Evolutionary conservation across 1,140 invertebrate species (phyloP).

Genomic region (Subanguina moxae): DNA sequence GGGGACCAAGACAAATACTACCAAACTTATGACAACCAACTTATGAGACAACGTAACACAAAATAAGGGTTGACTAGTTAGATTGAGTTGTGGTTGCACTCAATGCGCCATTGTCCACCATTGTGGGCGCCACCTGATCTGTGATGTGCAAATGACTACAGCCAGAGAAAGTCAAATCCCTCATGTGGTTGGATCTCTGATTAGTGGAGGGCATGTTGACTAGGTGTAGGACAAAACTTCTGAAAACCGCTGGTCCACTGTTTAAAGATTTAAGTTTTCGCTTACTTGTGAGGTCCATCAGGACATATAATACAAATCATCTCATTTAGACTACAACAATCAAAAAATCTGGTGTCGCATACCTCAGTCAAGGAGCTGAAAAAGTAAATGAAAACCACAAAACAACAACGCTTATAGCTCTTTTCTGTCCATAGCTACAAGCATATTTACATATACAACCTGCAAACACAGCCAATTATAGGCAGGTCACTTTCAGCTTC

Average conservation of each 20-base stretch:
- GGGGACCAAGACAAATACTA: too few relatives aligned
- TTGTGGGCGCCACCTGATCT: not conserved
- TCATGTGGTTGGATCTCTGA: not conserved
- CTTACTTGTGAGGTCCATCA: constrained; percentile 2
- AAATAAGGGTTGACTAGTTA: too few relatives aligned
- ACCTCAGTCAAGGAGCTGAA: too few relatives aligned
- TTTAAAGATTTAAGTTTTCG: not conserved
- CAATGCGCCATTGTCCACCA: not conserved
- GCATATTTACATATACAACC: not conserved
- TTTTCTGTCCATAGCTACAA: too few relatives aligned
- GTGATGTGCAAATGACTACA: constrained; percentile 3
- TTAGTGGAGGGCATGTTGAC: not conserved
- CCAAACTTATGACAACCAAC: too few relatives aligned
- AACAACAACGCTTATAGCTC: too few relatives aligned
- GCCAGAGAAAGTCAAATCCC: not conserved
- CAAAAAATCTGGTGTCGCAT: constrained; percentile 1
- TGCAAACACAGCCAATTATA: constrained; percentile 6
- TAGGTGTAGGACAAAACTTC: not conserved
- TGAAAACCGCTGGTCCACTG: not conserved
- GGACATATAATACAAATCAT: constrained; percentile 2
- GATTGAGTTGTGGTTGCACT: too few relatives aligned
- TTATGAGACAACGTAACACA: too few relatives aligned
- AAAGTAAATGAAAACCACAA: too few relatives aligned
- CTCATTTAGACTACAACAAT: not conserved
- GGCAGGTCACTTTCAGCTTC: constrained; percentile 6